These are phyloP conservation scores for Galbula dea DNA, from an alignment of 2,113 vertebrate genomes.

Conservation along the genomic window DNA sequence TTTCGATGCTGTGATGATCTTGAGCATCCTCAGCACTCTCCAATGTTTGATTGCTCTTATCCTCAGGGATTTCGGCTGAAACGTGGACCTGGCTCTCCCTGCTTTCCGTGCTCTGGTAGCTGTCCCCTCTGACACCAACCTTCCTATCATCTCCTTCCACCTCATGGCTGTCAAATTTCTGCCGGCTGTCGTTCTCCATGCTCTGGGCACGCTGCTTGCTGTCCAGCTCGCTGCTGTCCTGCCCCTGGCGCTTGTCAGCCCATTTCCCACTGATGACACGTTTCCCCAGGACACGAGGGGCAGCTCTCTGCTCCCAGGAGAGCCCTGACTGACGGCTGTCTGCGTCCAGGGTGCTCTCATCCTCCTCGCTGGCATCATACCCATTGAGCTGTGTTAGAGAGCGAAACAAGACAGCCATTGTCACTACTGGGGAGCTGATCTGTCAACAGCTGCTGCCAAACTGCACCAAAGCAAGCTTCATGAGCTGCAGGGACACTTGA, in stretches of 20 bases:
- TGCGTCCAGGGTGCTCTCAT: background rate
- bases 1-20: constrained; percentile 44
- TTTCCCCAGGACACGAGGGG: background rate
- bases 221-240: constrained; percentile 46
- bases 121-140: background rate
- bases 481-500: accelerated
- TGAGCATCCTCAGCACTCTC: constrained; percentile 19
- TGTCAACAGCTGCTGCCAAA: background rate
- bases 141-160: background rate
- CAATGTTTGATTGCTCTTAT: background rate
- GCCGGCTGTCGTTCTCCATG: constrained; percentile 33
- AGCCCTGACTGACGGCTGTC: background rate
- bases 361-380: constrained; percentile 33
- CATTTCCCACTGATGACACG: background rate
- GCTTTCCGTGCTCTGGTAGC: background rate
- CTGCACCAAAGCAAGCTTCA: background rate
- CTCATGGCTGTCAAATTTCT: background rate
- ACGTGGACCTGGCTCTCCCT: background rate
- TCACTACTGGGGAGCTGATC: background rate
- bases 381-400: constrained; percentile 31
- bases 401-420: background rate
- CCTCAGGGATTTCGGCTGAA: background rate
- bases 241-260: background rate
- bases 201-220: background rate
- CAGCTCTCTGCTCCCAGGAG: background rate